phyloP scores from a whole-genome alignment of 2,113 vertebrate genomes.

The Sceloporus undulatus region DNA sequence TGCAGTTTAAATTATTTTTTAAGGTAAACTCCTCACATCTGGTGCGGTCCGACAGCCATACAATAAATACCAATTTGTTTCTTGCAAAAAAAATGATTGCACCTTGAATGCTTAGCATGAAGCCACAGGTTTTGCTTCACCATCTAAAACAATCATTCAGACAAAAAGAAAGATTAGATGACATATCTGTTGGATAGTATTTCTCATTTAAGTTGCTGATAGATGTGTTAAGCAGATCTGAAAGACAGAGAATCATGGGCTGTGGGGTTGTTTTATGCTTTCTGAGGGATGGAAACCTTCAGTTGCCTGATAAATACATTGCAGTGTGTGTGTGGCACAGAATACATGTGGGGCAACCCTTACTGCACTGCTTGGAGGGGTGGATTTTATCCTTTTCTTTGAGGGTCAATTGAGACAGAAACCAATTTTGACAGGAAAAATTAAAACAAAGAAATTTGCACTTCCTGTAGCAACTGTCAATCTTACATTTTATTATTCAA shows the following conservation, averaged over 20 bases:
- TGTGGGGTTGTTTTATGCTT: not conserved
- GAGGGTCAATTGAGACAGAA: not conserved
- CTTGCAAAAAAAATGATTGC: not conserved
- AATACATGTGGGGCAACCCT: not conserved
- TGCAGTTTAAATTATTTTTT: not conserved
- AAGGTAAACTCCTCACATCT: not conserved
- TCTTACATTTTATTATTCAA: slow-evolving; percentile 3
- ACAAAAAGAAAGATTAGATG: not conserved
- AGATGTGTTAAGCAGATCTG: not conserved
- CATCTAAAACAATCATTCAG: not conserved
- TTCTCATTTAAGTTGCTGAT: not conserved
- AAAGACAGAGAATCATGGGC: not conserved
- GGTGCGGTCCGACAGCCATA: not conserved
- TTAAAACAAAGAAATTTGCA: not conserved
- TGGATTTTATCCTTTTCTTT: not conserved
- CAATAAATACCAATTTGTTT: not conserved
- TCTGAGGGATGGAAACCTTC: not conserved
- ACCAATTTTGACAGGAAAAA: not conserved
- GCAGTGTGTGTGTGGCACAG: not conserved
- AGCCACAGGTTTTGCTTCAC: not conserved
- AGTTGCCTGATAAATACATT: too few species aligned
- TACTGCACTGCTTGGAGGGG: not conserved
- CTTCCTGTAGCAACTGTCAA: not conserved
- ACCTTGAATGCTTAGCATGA: not conserved
- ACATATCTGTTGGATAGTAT: not conserved